phyloP scores from a whole-genome alignment of 2,797 vertebrate genomes.

The Sylvilagus floridanus region DNA sequence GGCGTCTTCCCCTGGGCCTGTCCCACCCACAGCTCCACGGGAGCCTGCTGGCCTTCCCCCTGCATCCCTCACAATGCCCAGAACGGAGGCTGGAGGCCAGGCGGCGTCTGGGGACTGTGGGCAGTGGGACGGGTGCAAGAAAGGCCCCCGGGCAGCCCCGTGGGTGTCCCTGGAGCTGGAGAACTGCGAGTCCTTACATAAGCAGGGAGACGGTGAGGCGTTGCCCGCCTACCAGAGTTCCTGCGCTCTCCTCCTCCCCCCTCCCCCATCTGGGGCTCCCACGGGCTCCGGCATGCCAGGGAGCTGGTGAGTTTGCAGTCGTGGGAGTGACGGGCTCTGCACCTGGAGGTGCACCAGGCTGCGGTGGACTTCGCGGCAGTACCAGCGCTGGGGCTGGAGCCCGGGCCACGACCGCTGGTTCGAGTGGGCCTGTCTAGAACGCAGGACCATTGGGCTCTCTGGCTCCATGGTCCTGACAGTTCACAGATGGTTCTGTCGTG shows the following conservation, averaged over 20 bases:
- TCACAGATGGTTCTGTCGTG: fast-evolving
- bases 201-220: background rate
- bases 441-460: no score
- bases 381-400: background rate
- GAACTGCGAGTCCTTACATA: background rate
- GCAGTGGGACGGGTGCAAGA: fast-evolving
- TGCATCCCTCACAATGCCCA: background rate
- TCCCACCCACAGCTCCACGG: background rate
- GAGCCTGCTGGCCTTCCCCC: background rate
- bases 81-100: background rate
- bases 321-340: fast-evolving
- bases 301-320: background rate
- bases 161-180: background rate
- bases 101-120: background rate
- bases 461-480: background rate
- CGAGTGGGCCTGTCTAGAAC: no score
- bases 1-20: background rate
- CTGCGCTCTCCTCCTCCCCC: fast-evolving
- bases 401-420: fast-evolving
- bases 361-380: fast-evolving
- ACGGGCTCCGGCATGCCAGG: background rate
- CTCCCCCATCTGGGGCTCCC: fast-evolving
- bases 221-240: background rate
- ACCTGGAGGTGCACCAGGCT: background rate
- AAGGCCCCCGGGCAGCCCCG: fast-evolving